A percentile compares a stretch with the other conserved stretches of the same genome.
Evolutionary conservation across 2,113 vertebrate species (phyloP).

Genomic region (Myxocyprinus asiaticus): DNA sequence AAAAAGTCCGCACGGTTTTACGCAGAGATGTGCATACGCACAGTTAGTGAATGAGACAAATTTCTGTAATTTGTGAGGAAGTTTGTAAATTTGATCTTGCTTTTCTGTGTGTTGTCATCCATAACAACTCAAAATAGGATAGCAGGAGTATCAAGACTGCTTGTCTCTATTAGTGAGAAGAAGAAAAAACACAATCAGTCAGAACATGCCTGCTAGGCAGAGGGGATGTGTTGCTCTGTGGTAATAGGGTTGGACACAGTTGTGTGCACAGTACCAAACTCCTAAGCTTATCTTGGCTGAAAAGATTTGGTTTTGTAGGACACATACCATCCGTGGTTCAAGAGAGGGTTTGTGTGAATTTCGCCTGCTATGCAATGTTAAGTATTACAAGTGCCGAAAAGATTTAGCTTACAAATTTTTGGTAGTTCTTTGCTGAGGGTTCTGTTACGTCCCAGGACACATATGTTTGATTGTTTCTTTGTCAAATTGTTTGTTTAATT

Average conservation of each 20-base stretch:
- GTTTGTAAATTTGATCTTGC: slow-evolving; percentile 7
- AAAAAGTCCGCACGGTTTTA: too few relatives aligned
- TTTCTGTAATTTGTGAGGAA: not conserved
- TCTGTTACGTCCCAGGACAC: too few relatives aligned
- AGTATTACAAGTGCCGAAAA: slow-evolving; percentile 10
- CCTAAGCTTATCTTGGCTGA: slow-evolving; percentile 43
- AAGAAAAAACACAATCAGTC: too few relatives aligned
- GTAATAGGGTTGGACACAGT: slow-evolving; percentile 56
- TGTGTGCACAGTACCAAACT: slow-evolving; percentile 48
- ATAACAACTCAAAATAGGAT: slow-evolving; percentile 19
- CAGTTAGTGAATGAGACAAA: not conserved
- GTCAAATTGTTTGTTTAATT: too few relatives aligned
- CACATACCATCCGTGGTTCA: slow-evolving; percentile 20
- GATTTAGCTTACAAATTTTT: not conserved
- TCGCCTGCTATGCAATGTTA: slow-evolving; percentile 14
- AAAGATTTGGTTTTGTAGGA: slow-evolving; percentile 41
- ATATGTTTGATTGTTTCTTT: too few relatives aligned
- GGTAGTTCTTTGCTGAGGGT: too few relatives aligned
- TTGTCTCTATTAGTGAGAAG: slow-evolving; percentile 27
- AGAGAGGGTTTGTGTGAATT: slow-evolving; percentile 20
- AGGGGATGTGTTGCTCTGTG: slow-evolving; percentile 39
- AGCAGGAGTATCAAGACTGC: slow-evolving; percentile 40
- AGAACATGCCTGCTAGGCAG: slow-evolving; percentile 38
- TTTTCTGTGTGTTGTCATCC: slow-evolving; percentile 20
- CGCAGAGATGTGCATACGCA: too few relatives aligned